Evolutionary conservation across 2,113 vertebrate genomes (phyloP).

Genomic region (Actenoides hombroni): DNA sequence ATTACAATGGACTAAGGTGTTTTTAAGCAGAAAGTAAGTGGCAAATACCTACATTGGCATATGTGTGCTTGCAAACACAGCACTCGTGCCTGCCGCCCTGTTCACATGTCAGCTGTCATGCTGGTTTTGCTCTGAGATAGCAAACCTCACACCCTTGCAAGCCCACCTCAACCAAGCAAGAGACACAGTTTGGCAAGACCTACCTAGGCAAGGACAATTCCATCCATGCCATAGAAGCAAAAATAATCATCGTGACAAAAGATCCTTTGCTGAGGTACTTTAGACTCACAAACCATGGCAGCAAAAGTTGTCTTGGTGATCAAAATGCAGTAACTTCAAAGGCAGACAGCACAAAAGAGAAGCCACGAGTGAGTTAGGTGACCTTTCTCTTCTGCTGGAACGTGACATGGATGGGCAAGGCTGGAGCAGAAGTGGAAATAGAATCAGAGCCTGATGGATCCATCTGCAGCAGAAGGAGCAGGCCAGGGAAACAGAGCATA

Average conservation of each 20-base stretch:
- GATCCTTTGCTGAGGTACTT: not conserved
- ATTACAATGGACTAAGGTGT: accelerated
- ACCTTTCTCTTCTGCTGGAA: not conserved
- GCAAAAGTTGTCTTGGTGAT: accelerated
- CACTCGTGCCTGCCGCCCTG: accelerated
- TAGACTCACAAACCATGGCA: accelerated
- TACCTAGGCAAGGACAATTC: not conserved
- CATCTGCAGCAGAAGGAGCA: not conserved
- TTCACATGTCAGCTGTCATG: accelerated
- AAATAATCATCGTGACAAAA: not conserved
- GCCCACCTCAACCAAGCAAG: not conserved
- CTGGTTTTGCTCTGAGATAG: not conserved
- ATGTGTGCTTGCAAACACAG: accelerated
- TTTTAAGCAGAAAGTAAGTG: not conserved
- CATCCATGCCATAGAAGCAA: not conserved
- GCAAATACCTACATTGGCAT: accelerated
- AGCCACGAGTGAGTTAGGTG: accelerated
- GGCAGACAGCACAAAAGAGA: not conserved
- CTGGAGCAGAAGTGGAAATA: not conserved
- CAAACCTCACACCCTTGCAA: not conserved
- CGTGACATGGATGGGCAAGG: accelerated
- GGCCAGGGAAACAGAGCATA: not conserved
- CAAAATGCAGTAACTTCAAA: not conserved
- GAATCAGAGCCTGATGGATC: not conserved
- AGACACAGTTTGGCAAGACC: not conserved